Conservation (phyloP, 2,797 vertebrate genomes). For the Aphelocoma californica region DNA sequence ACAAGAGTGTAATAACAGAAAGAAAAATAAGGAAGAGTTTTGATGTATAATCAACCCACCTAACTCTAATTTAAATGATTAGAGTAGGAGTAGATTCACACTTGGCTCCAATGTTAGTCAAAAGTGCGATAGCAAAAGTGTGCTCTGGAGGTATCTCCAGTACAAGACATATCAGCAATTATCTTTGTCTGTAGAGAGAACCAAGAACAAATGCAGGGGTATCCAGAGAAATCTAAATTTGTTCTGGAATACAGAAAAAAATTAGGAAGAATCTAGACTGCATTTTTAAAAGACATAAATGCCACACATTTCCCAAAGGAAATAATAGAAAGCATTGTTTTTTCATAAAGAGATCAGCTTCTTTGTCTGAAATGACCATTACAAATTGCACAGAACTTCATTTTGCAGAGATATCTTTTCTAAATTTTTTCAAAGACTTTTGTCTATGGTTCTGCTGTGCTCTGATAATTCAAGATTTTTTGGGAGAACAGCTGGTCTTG, state of each 20-base stretch:
- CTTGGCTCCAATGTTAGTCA: neutral
- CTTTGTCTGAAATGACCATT: neutral
- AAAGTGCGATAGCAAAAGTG: neutral
- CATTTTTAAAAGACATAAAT: neutral
- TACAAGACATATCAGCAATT: neutral
- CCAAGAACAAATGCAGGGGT: neutral
- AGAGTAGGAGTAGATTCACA: conserved; percentile 29
- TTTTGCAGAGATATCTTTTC: neutral
- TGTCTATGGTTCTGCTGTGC: neutral
- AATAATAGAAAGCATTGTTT: neutral
- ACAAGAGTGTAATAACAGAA: neutral
- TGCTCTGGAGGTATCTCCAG: neutral
- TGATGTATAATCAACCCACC: neutral
- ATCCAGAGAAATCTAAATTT: neutral
- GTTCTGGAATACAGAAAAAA: neutral
- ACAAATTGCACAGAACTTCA: neutral
- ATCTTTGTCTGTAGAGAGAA: neutral
- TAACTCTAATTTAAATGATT: conserved; percentile 17
- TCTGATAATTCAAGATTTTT: neutral
- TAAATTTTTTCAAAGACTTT: neutral
- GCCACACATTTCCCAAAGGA: neutral
- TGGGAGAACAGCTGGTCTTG: neutral
- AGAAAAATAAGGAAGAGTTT: conserved; percentile 36
- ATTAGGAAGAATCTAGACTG: neutral
- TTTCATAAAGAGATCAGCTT: neutral